Evolutionary conservation across 92 coral and sea anemone genomes (phyloP), one percentile per base, ranked within the genome.

Genomic region (Zoanthus solanderi): DNA sequence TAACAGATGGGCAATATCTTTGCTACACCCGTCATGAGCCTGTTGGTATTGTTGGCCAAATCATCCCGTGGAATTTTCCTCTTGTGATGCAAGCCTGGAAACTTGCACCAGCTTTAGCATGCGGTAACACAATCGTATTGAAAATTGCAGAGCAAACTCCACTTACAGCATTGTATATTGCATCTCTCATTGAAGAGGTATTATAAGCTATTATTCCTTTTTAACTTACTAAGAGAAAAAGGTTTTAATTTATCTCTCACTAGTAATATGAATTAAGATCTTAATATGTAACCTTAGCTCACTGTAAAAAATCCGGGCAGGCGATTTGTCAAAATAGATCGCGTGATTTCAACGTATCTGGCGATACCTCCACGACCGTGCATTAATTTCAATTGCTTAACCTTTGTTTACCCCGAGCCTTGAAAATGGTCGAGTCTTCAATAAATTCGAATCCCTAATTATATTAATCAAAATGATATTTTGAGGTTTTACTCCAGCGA

Each of bases 101-200:
- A 61, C 95, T 97, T 76, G 95, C 92, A 23, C 95, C 99, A 87
- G 99, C 99, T 15, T 94, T 97, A 29, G 99, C 99, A 10, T 89
- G 94, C 68, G 99, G 99, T 58, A 93, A 92, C 89, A 94, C 92
- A 30, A 89, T 91, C n/a, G 91, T 97, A 10, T 77, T 95, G 92
- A 97, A 97, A 91, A 95, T 95, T 88, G 98, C 99, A 37, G 99
- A 97, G 75, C 99, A 97, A 83, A 97, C 99, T 17, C 99, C 99
- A 10, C 85, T 97, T 75, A 92, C 99, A 32, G 98, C 98, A n/a
- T 87, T 97, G 63, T 95, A 97, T 78, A 23, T 97, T 72, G 99
- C 95, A 5, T 94, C 99, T 9, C 94, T 97, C 52, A 79, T 92
- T 76, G 95, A 92, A 73, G 99, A 97, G 99, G 99, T 97, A 86